These are phyloP conservation scores for Popillia japonica DNA, from an alignment of 1,140 invertebrate genomes.

Conservation along the genomic window DNA sequence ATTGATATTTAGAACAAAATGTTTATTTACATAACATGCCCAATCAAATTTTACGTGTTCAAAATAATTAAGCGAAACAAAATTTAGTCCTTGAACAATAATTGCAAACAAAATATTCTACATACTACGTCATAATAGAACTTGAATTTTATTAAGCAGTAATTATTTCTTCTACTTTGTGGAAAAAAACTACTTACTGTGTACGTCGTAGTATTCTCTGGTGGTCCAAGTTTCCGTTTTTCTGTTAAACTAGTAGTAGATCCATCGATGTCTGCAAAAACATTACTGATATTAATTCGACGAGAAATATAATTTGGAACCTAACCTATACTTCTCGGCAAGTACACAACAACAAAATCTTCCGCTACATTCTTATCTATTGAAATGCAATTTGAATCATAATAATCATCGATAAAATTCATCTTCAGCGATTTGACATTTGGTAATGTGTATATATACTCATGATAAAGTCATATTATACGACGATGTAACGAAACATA, in stretches of 20 bases:
- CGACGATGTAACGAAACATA: neutral
- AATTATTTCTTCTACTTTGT: neutral
- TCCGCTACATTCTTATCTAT: constrained; percentile 38
- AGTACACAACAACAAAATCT: constrained; percentile 54
- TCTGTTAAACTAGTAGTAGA: constrained; percentile 60
- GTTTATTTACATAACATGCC: neutral
- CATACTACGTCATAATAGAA: neutral
- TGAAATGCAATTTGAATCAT: constrained; percentile 44
- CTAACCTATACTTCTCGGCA: constrained; percentile 44
- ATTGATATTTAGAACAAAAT: neutral
- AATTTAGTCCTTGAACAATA: neutral
- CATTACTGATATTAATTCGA: neutral
- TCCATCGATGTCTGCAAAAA: constrained; percentile 67
- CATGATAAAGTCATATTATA: neutral
- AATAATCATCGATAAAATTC: constrained; percentile 55
- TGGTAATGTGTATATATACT: neutral
- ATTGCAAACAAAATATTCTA: neutral
- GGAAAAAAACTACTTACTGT: constrained; percentile 62
- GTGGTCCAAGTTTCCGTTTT: constrained; percentile 68
- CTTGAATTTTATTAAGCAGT: neutral
- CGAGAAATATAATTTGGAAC: neutral
- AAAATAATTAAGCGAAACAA: neutral
- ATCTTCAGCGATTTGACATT: constrained; percentile 39
- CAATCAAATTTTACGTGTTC: neutral
- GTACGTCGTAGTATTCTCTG: constrained; percentile 73